Conservation (phyloP, 1,140 invertebrate species). For the Solen grandis region DNA sequence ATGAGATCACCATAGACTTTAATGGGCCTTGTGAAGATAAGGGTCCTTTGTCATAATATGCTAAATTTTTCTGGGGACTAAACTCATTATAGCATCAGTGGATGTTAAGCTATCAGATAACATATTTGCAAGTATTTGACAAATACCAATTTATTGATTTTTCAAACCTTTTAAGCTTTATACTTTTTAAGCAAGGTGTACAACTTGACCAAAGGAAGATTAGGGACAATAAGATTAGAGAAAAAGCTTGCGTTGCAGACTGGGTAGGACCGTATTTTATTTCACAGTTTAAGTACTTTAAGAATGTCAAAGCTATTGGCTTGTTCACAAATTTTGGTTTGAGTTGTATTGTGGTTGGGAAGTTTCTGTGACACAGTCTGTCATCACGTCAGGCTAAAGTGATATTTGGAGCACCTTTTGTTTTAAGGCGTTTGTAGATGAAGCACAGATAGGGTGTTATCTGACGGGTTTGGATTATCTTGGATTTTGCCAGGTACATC, state of each 20-base stretch:
- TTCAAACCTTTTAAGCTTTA: background rate
- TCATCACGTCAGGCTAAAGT: conserved; percentile 20
- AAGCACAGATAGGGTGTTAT: too few relatives aligned
- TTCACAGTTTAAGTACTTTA: conserved; percentile 39
- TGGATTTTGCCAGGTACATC: too few relatives aligned
- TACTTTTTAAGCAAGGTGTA: background rate
- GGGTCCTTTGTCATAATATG: too few relatives aligned
- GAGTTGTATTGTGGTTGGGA: background rate
- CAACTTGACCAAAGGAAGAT: background rate
- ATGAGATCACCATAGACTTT: too few relatives aligned
- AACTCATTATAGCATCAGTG: background rate
- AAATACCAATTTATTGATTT: background rate
- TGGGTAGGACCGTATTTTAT: conserved; percentile 38
- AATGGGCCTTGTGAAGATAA: too few relatives aligned
- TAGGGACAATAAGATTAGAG: conserved; percentile 29
- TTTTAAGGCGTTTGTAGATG: conserved; percentile 27
- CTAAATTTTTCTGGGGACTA: too few relatives aligned
- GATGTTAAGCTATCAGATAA: background rate
- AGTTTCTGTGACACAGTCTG: conserved; percentile 27
- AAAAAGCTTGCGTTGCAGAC: background rate
- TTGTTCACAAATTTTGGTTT: conserved; percentile 9
- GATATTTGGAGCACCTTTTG: conserved; percentile 54
- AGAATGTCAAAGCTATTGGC: conserved; percentile 28
- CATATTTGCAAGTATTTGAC: background rate
- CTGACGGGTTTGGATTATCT: too few relatives aligned